Evolutionary conservation across 2,113 vertebrate genomes (phyloP), one percentile per base, ranked within the genome.

Genomic region (Siniperca knerii): DNA sequence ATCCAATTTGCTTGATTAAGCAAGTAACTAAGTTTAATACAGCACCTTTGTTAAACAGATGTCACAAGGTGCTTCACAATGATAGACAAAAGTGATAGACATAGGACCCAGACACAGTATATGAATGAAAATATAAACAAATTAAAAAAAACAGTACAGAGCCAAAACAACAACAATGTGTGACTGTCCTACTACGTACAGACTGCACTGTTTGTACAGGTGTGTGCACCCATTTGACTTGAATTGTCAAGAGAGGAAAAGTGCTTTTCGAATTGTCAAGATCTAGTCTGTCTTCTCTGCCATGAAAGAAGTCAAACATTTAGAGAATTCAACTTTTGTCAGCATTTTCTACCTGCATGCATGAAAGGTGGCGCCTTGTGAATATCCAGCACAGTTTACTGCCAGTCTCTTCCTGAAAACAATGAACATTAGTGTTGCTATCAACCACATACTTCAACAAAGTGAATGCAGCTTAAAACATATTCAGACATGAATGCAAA

Each of bases 271-370:
- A 69, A 82, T 83, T 83, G 72, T 86, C 87, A 82, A 75, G 48
- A 50, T 73, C 46, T 60, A 37, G 48, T 77, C 70, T 78, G 58
- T 79, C 76, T 77, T 68, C 79, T 74, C 58, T 50, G 25, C 42
- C 83, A 77, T 77, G 72, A 91, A 89, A 85, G 83, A 77, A 79
- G 54, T 61, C 76, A 85, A 84, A 89, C 82, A 74, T 75, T 87
- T 60, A 50, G 70, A 85, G 79, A 66, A 79, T 81, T 70, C 82
- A 74, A 88, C 89, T 88, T 89, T 86, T 90, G 92, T 90, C 91
- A 89, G 88, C 87, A 21, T 73, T 87, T 88, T 81, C 69, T 35
- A 68, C 50, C 76, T 12, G 76, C 42, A 9, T 46, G 58, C 7
- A 8, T n/a, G 33, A 64, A 70, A 74, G 33, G 57, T 13, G 57